Conservation (phyloP, 2,797 vertebrate species). For the Naso thynnoides region DNA sequence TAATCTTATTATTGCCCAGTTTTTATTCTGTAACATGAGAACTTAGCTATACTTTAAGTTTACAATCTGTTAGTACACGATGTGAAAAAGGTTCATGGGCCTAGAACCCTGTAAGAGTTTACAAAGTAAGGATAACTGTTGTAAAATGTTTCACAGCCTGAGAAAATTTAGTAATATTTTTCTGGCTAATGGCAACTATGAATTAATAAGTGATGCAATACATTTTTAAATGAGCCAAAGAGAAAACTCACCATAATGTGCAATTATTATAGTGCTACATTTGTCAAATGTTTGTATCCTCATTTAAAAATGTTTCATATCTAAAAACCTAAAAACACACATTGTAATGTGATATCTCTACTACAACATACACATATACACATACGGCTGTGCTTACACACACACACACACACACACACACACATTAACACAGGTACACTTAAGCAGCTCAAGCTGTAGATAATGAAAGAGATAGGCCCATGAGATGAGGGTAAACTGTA, state of each 20-base stretch:
- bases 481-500: constrained; percentile 64
- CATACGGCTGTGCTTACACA: constrained; percentile 17
- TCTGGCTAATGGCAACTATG: not conserved
- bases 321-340: constrained; percentile 16
- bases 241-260: not conserved
- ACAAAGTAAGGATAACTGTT: not conserved
- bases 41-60: not conserved
- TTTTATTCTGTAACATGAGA: not conserved
- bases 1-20: not conserved
- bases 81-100: not conserved
- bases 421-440: constrained; percentile 34
- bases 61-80: not conserved
- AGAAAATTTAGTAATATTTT: not conserved
- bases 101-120: not conserved
- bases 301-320: not conserved
- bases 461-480: constrained; percentile 58
- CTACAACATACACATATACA: not conserved
- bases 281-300: no score
- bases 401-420: constrained; percentile 23
- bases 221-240: accelerated
- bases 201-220: not conserved
- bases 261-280: not conserved
- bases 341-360: no score
- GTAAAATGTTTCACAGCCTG: not conserved
- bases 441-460: constrained; percentile 58